phyloP scores from a whole-genome alignment of 1,140 invertebrate species.

The Pararge aegeria region DNA sequence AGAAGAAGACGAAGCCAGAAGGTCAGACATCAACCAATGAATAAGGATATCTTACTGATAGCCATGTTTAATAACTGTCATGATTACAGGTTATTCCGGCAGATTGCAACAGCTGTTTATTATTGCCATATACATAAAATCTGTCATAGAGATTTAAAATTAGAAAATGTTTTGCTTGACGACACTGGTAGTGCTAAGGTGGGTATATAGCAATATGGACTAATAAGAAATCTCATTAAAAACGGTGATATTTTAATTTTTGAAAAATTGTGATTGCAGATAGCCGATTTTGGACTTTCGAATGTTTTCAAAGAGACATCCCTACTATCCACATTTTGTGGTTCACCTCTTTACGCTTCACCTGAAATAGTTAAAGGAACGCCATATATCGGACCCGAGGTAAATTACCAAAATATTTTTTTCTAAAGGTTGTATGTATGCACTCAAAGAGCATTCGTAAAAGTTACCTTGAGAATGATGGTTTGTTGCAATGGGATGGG shows the following conservation, averaged over 20 bases:
- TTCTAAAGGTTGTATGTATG: too few species aligned
- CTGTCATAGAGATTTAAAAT: slow-evolving; percentile 98
- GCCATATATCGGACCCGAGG: slow-evolving; percentile 98
- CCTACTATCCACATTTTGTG: slow-evolving; percentile 97
- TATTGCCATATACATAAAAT: slow-evolving; percentile 99
- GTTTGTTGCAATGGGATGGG: too few species aligned
- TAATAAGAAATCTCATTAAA: neutral
- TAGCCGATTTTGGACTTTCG: slow-evolving; percentile 99
- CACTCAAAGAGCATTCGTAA: too few species aligned
- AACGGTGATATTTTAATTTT: too few species aligned
- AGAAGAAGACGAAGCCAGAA: slow-evolving; percentile 94
- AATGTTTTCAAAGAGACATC: slow-evolving; percentile 97
- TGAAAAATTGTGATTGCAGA: too few species aligned
- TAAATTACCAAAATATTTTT: slow-evolving; percentile 28
- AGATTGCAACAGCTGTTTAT: slow-evolving; percentile 98
- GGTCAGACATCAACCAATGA: slow-evolving; percentile 62
- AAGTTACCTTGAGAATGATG: too few species aligned
- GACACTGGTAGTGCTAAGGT: slow-evolving; percentile 92
- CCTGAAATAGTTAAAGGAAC: slow-evolving; percentile 99
- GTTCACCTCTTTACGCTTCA: slow-evolving; percentile 98
- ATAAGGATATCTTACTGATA: neutral
- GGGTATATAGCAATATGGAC: neutral
- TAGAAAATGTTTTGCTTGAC: slow-evolving; percentile 99
- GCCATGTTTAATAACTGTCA: slow-evolving; percentile 7
- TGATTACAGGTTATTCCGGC: slow-evolving; percentile 90